Conservation (phyloP, 2,888 invertebrate genomes). For the Cabera pusaria region DNA sequence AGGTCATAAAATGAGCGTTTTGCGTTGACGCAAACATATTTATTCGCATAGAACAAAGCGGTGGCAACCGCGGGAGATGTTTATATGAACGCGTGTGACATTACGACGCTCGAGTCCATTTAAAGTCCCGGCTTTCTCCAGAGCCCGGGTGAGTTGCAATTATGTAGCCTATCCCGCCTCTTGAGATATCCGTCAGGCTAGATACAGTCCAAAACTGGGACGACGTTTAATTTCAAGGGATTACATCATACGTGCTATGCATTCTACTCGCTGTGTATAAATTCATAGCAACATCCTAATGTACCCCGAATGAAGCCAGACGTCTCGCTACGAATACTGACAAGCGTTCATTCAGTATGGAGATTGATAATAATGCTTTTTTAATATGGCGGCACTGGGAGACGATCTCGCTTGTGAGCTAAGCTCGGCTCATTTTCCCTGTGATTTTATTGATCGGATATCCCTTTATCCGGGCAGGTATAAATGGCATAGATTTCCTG, state of each 20-base stretch:
- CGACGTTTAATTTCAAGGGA: slow-evolving; percentile 44
- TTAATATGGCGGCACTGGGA: slow-evolving; percentile 1
- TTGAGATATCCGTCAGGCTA: slow-evolving; percentile 42
- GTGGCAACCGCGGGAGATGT: slow-evolving; percentile 36
- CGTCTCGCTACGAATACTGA: slow-evolving; percentile 22
- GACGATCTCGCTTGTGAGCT: slow-evolving; percentile 1
- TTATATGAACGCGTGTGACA: slow-evolving; percentile 39
- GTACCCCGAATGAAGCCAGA: slow-evolving; percentile 23
- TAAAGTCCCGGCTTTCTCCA: slow-evolving; percentile 39
- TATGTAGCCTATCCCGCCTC: slow-evolving; percentile 33
- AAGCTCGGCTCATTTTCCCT: neutral
- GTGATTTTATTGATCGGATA: neutral
- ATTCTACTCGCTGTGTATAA: slow-evolving; percentile 30
- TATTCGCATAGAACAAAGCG: slow-evolving; percentile 44
- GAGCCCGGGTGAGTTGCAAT: slow-evolving; percentile 41
- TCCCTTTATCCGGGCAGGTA: slow-evolving; percentile 1
- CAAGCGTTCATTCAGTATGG: slow-evolving; percentile 12
- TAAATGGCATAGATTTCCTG: slow-evolving; percentile 2
- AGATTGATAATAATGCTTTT: slow-evolving; percentile 14
- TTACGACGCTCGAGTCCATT: slow-evolving; percentile 35
- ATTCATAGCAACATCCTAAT: slow-evolving; percentile 25
- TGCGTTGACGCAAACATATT: slow-evolving; percentile 42
- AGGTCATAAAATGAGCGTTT: slow-evolving; percentile 37
- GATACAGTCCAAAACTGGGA: slow-evolving; percentile 16
- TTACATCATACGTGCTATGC: slow-evolving; percentile 40